Conservation (phyloP, 2,797 vertebrate genomes). For the Pangasius djambal region DNA sequence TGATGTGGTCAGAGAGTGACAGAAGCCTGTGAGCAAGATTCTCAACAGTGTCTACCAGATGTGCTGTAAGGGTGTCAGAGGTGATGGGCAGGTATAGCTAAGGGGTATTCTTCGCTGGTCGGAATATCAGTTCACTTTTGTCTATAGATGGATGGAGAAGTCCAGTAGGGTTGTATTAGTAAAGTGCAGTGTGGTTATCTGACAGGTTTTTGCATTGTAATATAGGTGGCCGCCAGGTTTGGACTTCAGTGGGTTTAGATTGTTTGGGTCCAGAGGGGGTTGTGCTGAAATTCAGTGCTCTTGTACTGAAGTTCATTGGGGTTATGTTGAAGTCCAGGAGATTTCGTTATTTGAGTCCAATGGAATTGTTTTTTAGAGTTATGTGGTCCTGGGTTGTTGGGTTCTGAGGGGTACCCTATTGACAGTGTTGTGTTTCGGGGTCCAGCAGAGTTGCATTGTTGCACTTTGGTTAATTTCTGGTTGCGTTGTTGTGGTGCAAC, state of each 20-base stretch:
- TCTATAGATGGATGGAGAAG: neutral
- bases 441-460: neutral
- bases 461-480: neutral
- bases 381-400: neutral
- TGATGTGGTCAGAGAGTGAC: conserved; percentile 4
- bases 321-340: neutral
- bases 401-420: neutral
- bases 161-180: neutral
- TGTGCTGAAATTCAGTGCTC: neutral
- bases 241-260: neutral
- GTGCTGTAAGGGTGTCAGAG: neutral
- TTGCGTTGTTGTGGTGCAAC: too few species aligned
- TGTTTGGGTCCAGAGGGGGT: neutral
- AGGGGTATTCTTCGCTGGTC: neutral
- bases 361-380: too few species aligned
- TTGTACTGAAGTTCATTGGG: neutral
- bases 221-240: neutral
- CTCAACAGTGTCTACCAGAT: neutral
- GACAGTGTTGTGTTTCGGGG: neutral
- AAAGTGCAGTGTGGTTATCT: neutral
- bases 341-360: neutral
- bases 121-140: neutral
- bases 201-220: neutral
- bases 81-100: neutral
- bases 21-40: neutral